Percentiles rank a stretch among this genome's conserved stretches.
phyloP scores from a whole-genome alignment of 2,888 invertebrate species.

The Globia sparganii region DNA sequence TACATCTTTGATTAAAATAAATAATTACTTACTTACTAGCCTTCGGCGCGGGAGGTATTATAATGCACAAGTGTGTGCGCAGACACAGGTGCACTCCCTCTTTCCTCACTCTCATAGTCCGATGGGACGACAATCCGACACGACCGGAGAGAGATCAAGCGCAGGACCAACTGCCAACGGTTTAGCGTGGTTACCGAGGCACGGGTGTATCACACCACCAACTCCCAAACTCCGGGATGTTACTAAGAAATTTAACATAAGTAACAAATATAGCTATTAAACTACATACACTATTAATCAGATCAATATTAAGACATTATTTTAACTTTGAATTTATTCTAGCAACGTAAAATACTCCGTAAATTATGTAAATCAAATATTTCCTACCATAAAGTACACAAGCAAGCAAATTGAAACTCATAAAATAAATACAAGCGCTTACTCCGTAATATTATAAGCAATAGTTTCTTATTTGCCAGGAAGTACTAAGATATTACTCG shows the following conservation, averaged over 20 bases:
- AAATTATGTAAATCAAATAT: neutral
- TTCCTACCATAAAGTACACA: neutral
- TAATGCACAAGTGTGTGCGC: too few relatives aligned
- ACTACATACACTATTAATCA: neutral
- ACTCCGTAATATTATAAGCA: neutral
- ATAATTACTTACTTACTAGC: too few relatives aligned
- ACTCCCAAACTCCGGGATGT: neutral
- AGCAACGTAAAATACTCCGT: neutral
- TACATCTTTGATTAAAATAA: too few relatives aligned
- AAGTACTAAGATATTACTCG: slow-evolving; percentile 34
- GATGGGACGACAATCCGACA: too few relatives aligned
- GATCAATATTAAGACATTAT: neutral
- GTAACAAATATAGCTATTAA: neutral
- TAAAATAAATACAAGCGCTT: neutral
- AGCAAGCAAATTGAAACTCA: neutral
- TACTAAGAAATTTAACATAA: neutral
- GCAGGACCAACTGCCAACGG: too few relatives aligned
- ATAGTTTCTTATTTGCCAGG: slow-evolving; percentile 24
- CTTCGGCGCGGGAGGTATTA: too few relatives aligned
- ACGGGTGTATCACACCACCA: neutral
- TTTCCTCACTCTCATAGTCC: too few relatives aligned
- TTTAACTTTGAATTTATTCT: neutral
- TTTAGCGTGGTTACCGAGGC: too few relatives aligned
- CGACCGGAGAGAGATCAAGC: too few relatives aligned
- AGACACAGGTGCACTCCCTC: too few relatives aligned